A percentile compares a stretch with the other conserved stretches of the same genome.
Conservation (phyloP, 2,797 vertebrate genomes). For the Triplophysa bombifrons region DNA sequence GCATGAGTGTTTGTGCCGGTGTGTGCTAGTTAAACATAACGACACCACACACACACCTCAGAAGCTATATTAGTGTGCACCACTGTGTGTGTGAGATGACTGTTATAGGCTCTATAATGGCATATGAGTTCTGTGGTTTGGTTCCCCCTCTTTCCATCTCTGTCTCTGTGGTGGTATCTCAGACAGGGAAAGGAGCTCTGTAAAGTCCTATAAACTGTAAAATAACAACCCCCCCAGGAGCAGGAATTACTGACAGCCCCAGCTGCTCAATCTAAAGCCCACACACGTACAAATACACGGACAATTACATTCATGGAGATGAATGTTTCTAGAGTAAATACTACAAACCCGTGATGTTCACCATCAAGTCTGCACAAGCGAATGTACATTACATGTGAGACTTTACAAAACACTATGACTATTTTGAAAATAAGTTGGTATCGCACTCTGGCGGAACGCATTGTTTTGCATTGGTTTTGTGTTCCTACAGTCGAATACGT, state of each 20-base stretch:
- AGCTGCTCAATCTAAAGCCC: conserved; percentile 46
- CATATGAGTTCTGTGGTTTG: conserved; percentile 45
- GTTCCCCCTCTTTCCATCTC: conserved; percentile 24
- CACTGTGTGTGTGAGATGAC: conserved; percentile 12
- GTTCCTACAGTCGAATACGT: too few species aligned
- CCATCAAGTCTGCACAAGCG: not conserved
- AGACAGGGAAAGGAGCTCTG: conserved; percentile 41
- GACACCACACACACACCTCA: conserved; percentile 11
- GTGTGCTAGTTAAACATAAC: conserved; percentile 12
- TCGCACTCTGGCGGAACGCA: too few species aligned
- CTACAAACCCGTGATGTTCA: conserved; percentile 14
- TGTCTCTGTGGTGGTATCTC: conserved; percentile 49
- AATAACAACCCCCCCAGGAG: conserved; percentile 49
- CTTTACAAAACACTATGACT: too few species aligned
- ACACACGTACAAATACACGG: conserved; percentile 26
- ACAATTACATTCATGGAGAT: conserved; percentile 7
- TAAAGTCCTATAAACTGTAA: conserved; percentile 50
- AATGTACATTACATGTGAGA: too few species aligned
- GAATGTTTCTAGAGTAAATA: not conserved
- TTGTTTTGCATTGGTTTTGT: too few species aligned
- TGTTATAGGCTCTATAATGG: conserved; percentile 18
- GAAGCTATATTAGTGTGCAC: not conserved
- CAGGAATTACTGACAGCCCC: conserved; percentile 52
- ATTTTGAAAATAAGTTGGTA: too few species aligned
- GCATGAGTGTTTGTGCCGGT: conserved; percentile 23